phyloP scores from a whole-genome alignment of 2,113 vertebrate genomes.

The Brachypteracias leptosomus region DNA sequence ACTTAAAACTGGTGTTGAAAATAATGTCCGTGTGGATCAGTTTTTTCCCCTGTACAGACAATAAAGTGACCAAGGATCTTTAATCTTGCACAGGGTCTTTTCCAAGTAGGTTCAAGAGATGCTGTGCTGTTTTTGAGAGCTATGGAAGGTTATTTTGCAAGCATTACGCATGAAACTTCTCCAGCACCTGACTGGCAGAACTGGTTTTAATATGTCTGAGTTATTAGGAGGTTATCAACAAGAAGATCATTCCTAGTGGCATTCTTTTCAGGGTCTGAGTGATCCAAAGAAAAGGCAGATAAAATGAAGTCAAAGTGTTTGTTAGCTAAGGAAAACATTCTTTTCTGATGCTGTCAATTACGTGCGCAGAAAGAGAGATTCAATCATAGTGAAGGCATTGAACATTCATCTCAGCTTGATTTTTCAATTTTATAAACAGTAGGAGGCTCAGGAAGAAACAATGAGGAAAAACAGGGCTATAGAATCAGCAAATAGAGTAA shows the following conservation, averaged over 20 bases:
- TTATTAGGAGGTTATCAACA: neutral
- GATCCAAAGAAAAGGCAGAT: neutral
- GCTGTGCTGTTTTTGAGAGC: neutral
- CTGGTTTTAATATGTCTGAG: neutral
- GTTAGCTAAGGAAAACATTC: conserved; percentile 3
- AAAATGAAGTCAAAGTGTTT: neutral
- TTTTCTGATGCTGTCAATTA: conserved; percentile 17
- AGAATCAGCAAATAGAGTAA: conserved; percentile 26
- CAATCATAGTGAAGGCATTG: conserved; percentile 37
- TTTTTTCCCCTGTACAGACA: neutral
- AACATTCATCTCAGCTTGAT: conserved; percentile 57
- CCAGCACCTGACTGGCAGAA: neutral
- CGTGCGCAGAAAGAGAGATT: conserved; percentile 1
- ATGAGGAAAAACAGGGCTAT: conserved; percentile 38
- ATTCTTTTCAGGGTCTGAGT: neutral
- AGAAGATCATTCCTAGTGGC: neutral
- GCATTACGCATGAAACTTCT: neutral
- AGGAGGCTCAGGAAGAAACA: conserved; percentile 56
- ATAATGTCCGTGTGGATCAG: neutral
- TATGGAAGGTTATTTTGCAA: neutral
- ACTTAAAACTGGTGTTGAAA: neutral
- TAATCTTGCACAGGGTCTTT: neutral
- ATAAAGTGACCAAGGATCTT: neutral
- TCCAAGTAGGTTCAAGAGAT: neutral
- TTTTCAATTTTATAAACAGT: conserved; percentile 73